Evolutionary conservation across 2,113 vertebrate genomes (phyloP), one percentile per base, ranked within the genome.

Genomic region (Peromyscus polionotus): DNA sequence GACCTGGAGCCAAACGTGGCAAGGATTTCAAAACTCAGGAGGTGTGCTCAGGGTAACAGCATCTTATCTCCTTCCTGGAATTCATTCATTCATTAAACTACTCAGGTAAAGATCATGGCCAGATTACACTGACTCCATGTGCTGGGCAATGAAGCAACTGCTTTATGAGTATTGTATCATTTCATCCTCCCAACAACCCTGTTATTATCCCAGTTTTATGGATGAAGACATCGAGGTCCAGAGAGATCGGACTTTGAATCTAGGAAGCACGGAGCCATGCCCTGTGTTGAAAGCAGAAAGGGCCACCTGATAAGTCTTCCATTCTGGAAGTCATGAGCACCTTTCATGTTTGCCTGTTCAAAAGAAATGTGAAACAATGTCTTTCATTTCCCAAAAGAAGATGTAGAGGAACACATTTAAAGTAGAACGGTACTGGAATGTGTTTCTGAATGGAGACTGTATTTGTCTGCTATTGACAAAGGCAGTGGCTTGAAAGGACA

Each of bases 201-300:
- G 51, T 80, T 54, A 84, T 90, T 87, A 92, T 31, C 54, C n/a
- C 31, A 33, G 48, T 80, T 85, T 96, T 96, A 91, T 72, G 88
- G 67, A 86, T 48, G 54, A 86, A 97, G 79, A 98, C n/a, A 91
- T 42, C 11, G 33, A 80, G 67, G 28, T 79, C 81, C 88, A 51
- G 48, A 79, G 68, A 94, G 36, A 51, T 24, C 6, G 16, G 9
- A 88, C 86, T 75, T 75, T 22, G 76, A 45, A 31, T 75, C 63
- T 9, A 5, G 63, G 70, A 88, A 96, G 48, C 16, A 9, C 31
- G 16, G 72, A 51, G 42, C 16, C 61, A 70, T 33, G 39, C 10
- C 11, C 48, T 61, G 0, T 12, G 48, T 48, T 16, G 14, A n/a
- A 84, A 91, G 48, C 33, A 90, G 88, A 92, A 93, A 80, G 31